Evolutionary conservation across 92 coral and sea anemone genomes (phyloP).

Genomic region (Palythoa heliodiscus): DNA sequence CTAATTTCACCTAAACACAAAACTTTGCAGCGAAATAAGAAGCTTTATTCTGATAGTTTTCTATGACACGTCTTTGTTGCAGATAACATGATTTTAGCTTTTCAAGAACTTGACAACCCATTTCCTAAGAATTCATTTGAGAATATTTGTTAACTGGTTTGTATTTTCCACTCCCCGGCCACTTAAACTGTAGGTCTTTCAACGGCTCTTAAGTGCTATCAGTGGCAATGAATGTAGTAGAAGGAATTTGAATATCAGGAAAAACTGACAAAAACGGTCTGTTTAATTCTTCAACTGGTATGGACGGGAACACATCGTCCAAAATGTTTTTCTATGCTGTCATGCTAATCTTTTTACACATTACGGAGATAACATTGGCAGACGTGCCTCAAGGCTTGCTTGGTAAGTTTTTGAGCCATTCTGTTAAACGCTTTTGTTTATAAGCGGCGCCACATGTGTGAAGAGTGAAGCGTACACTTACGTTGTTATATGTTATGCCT

Average conservation of each 20-base stretch:
- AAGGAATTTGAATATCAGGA: slow-evolving; percentile 13
- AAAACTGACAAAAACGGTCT: background rate
- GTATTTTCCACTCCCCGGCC: slow-evolving; percentile 2
- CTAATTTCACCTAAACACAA: background rate
- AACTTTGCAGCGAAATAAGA: background rate
- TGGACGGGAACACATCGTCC: background rate
- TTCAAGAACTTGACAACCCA: slow-evolving; percentile 1
- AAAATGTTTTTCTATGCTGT: slow-evolving; percentile 1
- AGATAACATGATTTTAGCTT: background rate
- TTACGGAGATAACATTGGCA: background rate
- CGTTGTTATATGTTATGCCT: background rate
- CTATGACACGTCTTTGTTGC: background rate
- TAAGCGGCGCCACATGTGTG: background rate
- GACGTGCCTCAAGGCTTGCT: background rate
- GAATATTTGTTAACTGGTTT: slow-evolving; percentile 14
- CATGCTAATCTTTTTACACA: background rate
- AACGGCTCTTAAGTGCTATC: slow-evolving; percentile 24
- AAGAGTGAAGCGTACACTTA: background rate
- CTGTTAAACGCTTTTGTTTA: background rate
- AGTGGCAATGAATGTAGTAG: slow-evolving; percentile 10
- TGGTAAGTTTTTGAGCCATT: slow-evolving; percentile 2
- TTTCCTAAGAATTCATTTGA: slow-evolving; percentile 21
- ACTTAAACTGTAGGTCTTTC: slow-evolving; percentile 28
- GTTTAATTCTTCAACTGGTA: background rate
- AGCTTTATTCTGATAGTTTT: background rate